Evolutionary conservation across 2,113 vertebrate species (phyloP).

Genomic region (Mustelus asterias): DNA sequence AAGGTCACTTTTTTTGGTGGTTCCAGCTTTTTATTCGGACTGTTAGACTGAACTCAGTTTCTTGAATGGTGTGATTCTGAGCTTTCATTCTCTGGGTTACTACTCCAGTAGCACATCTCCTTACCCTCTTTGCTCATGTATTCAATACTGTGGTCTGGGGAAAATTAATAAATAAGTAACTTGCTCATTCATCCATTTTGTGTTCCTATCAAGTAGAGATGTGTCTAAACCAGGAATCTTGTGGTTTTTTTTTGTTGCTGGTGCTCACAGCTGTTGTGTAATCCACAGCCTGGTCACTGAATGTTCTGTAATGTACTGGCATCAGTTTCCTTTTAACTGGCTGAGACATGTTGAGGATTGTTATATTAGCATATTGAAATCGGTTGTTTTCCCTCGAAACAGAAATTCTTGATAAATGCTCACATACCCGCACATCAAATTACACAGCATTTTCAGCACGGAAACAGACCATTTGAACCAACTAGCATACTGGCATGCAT

Average conservation of each 20-base stretch:
- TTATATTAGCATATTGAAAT: neutral
- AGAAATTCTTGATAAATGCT: too few species aligned
- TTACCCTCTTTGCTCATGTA: neutral
- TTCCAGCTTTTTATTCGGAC: neutral
- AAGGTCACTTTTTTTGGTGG: neutral
- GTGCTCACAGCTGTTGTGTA: neutral
- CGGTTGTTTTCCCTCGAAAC: neutral
- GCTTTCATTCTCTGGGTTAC: neutral
- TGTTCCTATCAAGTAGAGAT: neutral
- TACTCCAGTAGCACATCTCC: neutral
- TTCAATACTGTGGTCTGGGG: neutral
- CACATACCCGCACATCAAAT: neutral
- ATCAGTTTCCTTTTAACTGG: neutral
- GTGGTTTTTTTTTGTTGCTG: neutral
- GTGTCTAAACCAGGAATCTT: neutral
- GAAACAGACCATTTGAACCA: neutral
- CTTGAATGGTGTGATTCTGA: neutral
- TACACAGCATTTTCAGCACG: neutral
- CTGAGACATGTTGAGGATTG: neutral
- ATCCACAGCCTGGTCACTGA: neutral
- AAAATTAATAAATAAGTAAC: neutral
- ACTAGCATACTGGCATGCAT: neutral
- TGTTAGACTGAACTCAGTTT: neutral
- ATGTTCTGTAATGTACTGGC: neutral
- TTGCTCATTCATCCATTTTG: neutral